Conservation (phyloP, 2,888 invertebrate genomes). For the Melipona bicolor region DNA sequence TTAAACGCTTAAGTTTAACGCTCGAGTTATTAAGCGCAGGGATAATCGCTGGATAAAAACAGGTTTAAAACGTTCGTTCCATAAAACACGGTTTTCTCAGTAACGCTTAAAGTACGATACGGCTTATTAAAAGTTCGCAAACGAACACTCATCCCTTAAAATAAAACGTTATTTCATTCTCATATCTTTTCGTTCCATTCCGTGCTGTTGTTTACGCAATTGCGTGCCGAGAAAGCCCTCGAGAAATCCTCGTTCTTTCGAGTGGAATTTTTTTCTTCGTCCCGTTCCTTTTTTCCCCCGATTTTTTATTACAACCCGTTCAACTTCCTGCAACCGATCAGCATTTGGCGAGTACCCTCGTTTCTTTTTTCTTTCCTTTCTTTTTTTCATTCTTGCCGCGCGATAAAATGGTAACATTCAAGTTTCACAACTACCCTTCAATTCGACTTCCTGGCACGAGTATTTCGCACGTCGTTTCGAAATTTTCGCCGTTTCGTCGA, state of each 20-base stretch:
- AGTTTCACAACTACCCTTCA: constrained; percentile 31
- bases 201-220: constrained; percentile 19
- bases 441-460: background rate
- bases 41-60: background rate
- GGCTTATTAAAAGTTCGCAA: constrained; percentile 19
- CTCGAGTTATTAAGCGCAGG: background rate
- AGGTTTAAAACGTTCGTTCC: background rate
- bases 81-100: background rate
- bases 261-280: background rate
- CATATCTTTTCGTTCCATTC: background rate
- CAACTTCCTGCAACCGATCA: constrained; percentile 22
- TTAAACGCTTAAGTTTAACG: no score
- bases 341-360: background rate
- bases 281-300: background rate
- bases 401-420: constrained; percentile 28
- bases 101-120: constrained; percentile 11
- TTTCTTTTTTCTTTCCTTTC: background rate
- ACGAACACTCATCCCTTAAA: background rate
- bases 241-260: constrained; percentile 11
- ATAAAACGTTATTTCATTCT: constrained; percentile 3
- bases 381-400: background rate
- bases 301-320: background rate
- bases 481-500: background rate
- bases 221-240: background rate
- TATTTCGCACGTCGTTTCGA: background rate